Conservation (phyloP, 2,888 invertebrate species). For the Mylabris sibirica region DNA sequence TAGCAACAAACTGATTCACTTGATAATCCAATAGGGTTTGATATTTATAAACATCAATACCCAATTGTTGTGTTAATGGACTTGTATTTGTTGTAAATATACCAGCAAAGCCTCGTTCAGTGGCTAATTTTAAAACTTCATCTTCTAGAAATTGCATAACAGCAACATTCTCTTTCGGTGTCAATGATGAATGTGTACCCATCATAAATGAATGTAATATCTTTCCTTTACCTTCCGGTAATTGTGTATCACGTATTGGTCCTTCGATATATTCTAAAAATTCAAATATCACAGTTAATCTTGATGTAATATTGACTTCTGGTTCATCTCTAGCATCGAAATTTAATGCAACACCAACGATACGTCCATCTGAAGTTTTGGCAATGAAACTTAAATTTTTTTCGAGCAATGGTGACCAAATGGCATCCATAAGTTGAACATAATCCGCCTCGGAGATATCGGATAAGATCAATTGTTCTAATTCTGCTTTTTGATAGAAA, state of each 20-base stretch:
- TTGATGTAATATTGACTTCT: constrained; percentile 72
- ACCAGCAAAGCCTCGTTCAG: constrained; percentile 71
- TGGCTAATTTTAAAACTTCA: constrained; percentile 74
- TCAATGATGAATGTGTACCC: constrained; percentile 75
- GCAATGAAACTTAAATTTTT: constrained; percentile 78
- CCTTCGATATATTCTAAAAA: constrained; percentile 81
- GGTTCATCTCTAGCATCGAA: constrained; percentile 86
- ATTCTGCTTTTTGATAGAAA: constrained; percentile 85
- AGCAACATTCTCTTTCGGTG: constrained; percentile 77
- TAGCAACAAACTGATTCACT: constrained; percentile 78
- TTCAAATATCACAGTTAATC: constrained; percentile 76
- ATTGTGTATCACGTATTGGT: constrained; percentile 69
- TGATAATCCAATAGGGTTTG: constrained; percentile 79
- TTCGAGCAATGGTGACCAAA: constrained; percentile 75
- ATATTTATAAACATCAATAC: constrained; percentile 79
- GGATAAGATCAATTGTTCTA: constrained; percentile 80
- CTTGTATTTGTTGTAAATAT: constrained; percentile 89
- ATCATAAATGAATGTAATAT: constrained; percentile 89
- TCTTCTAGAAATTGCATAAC: constrained; percentile 82
- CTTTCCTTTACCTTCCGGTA: constrained; percentile 72
- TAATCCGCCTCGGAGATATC: constrained; percentile 75
- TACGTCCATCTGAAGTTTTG: constrained; percentile 63
- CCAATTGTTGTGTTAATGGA: constrained; percentile 90
- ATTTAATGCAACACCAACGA: constrained; percentile 78
- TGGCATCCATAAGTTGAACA: constrained; percentile 69